A percentile compares a stretch with the other conserved stretches of the same genome.
Evolutionary conservation across 2,888 invertebrate genomes (phyloP).

Genomic region (Tachystola acroxantha): DNA sequence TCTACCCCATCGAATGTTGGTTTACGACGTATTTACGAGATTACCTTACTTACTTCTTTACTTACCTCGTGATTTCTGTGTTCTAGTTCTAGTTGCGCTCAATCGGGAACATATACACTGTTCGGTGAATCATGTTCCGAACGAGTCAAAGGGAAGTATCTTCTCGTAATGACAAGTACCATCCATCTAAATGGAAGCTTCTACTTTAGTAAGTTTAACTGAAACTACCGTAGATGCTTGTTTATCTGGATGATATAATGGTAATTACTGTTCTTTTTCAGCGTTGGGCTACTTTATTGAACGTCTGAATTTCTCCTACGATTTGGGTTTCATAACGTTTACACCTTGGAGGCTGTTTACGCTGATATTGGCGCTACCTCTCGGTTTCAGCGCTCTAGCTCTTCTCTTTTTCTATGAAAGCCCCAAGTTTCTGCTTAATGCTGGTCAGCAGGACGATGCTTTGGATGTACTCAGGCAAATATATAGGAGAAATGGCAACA

Average conservation of each 20-base stretch:
- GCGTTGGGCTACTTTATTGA: slow-evolving; percentile 28
- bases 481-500: slow-evolving; percentile 66
- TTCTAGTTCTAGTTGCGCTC: slow-evolving; percentile 22
- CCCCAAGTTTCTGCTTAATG: slow-evolving; percentile 82
- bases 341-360: slow-evolving; percentile 38
- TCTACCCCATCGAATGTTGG: too few relatives aligned
- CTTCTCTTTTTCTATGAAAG: slow-evolving; percentile 81
- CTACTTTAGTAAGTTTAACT: slow-evolving; percentile 12
- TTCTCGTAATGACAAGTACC: slow-evolving; percentile 29
- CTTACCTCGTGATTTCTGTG: too few relatives aligned
- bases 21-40: too few relatives aligned
- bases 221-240: too few relatives aligned
- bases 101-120: slow-evolving; percentile 62
- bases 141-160: slow-evolving; percentile 26
- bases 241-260: too few relatives aligned
- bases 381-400: slow-evolving; percentile 71
- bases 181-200: not conserved
- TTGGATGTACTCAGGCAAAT: slow-evolving; percentile 75
- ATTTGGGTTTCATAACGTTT: slow-evolving; percentile 28
- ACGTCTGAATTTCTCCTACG: slow-evolving; percentile 23
- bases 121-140: slow-evolving; percentile 58
- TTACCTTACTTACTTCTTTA: too few relatives aligned
- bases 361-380: slow-evolving; percentile 66
- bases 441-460: slow-evolving; percentile 76
- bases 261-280: too few relatives aligned